Conservation (phyloP, 2,113 vertebrate genomes). For the Lagopus leucura region DNA sequence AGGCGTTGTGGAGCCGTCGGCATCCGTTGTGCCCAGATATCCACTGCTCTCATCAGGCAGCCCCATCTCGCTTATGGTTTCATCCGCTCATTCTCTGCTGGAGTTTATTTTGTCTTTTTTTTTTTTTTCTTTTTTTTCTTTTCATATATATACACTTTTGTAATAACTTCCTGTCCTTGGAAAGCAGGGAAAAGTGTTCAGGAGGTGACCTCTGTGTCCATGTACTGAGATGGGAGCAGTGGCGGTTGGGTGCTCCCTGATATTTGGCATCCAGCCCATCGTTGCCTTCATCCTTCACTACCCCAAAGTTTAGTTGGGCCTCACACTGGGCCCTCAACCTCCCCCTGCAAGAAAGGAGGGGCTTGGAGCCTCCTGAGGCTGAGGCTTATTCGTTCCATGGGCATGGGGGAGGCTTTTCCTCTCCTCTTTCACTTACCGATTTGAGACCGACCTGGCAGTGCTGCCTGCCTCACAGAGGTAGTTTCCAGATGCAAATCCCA, state of each 20-base stretch:
- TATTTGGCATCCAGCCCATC: neutral
- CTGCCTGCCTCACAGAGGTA: neutral
- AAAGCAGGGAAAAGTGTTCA: neutral
- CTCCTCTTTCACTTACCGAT: neutral
- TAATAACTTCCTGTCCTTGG: neutral
- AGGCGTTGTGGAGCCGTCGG: neutral
- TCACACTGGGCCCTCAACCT: neutral
- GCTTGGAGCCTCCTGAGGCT: neutral
- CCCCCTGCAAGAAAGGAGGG: too few species aligned
- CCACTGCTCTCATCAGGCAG: neutral
- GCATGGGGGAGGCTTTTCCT: neutral
- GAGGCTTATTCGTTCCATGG: neutral
- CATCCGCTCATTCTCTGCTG: neutral
- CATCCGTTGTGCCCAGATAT: neutral
- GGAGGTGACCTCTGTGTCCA: rapidly evolving
- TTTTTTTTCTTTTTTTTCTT: neutral
- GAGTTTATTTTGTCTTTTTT: neutral
- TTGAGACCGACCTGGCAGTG: neutral
- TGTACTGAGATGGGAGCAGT: rapidly evolving
- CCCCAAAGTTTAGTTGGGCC: neutral
- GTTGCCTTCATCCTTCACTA: neutral
- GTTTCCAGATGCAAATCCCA: neutral
- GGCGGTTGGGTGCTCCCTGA: neutral
- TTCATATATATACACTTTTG: too few species aligned
- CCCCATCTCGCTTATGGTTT: neutral